phyloP scores from a whole-genome alignment of 1,140 invertebrate genomes.

The Apis cerana region DNA sequence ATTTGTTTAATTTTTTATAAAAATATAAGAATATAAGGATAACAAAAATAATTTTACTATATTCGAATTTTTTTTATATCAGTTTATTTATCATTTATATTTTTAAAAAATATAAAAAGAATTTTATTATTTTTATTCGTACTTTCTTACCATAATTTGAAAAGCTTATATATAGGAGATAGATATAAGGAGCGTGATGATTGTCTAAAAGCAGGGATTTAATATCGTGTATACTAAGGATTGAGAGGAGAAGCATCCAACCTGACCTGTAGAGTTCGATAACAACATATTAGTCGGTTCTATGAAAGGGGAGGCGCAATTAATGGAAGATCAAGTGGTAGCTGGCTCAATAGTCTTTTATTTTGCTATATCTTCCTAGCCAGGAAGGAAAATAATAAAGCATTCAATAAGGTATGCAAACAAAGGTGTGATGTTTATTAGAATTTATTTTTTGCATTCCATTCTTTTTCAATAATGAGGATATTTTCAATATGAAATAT shows the following conservation, averaged over 20 bases:
- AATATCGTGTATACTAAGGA: background rate
- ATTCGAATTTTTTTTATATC: no score
- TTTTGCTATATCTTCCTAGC: no score
- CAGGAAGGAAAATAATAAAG: background rate
- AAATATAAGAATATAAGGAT: no score
- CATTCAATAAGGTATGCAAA: no score
- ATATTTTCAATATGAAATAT: background rate
- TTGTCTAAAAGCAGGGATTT: background rate
- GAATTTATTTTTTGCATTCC: background rate
- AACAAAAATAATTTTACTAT: no score
- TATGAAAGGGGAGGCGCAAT: slow-evolving; percentile 21
- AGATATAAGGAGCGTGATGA: background rate
- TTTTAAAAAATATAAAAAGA: background rate
- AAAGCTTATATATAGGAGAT: background rate
- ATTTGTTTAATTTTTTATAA: no score
- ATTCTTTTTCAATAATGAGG: background rate
- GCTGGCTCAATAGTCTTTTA: background rate
- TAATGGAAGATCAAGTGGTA: slow-evolving; percentile 27
- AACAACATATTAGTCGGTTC: slow-evolving; percentile 25
- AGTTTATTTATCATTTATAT: no score
- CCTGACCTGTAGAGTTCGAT: slow-evolving; percentile 28
- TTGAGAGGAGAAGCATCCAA: background rate
- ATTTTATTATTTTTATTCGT: background rate
- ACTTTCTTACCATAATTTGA: background rate
- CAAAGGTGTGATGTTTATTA: background rate